phyloP scores from a whole-genome alignment of 1,140 invertebrate genomes.

The Neelides sp. region DNA sequence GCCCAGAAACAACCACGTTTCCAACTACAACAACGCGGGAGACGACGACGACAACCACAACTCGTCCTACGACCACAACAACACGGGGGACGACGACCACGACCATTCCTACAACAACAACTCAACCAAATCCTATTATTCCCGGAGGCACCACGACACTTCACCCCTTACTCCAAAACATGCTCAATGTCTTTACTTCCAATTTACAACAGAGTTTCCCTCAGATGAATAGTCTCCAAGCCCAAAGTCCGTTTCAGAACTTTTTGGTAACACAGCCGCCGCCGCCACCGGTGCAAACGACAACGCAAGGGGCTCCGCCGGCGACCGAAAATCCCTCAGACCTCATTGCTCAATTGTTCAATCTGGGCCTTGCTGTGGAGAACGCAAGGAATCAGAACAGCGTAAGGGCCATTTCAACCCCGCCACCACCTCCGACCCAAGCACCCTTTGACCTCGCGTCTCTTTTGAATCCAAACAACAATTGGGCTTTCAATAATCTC shows the following conservation, averaged over 20 bases:
- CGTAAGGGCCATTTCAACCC: constrained; percentile 7
- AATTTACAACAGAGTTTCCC: not conserved
- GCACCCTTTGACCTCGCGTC: not conserved
- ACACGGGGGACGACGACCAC: not conserved
- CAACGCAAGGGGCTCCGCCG: not conserved
- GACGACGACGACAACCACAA: not conserved
- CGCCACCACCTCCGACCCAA: not conserved
- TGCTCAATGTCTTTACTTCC: constrained; percentile 13
- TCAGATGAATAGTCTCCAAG: not conserved
- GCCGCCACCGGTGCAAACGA: not conserved
- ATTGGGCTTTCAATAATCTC: not conserved
- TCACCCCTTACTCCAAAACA: constrained; percentile 9
- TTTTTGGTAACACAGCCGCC: not conserved
- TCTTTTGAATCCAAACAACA: not conserved
- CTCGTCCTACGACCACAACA: not conserved
- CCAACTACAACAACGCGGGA: constrained; percentile 1
- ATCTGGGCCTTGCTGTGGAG: constrained; percentile 8
- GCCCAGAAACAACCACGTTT: not conserved
- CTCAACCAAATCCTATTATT: constrained; percentile 5
- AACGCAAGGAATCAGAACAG: not conserved
- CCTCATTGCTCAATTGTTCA: constrained; percentile 19
- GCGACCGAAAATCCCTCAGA: constrained; percentile 13
- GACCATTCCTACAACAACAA: not conserved
- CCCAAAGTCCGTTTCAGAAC: not conserved
- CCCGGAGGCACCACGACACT: constrained; percentile 6